Conservation (phyloP, 2,113 vertebrate genomes). For the Craseonycteris thonglongyai region DNA sequence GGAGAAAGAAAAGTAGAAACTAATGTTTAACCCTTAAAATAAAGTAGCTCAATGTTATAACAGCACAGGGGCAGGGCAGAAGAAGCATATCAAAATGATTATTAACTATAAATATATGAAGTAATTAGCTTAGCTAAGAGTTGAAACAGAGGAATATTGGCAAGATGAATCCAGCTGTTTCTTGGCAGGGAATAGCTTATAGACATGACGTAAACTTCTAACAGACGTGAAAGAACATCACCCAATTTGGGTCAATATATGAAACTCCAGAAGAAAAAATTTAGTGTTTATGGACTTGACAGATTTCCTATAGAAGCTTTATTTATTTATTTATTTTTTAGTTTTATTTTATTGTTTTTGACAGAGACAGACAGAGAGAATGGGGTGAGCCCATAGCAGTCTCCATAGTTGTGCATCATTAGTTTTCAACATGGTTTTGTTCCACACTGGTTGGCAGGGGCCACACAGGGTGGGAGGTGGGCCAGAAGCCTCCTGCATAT, state of each 20-base stretch:
- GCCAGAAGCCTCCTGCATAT: too few relatives aligned
- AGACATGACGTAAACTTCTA: conserved; percentile 3
- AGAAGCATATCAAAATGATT: not conserved
- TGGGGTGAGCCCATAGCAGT: too few relatives aligned
- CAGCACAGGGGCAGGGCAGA: not conserved
- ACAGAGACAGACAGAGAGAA: too few relatives aligned
- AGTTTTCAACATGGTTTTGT: too few relatives aligned
- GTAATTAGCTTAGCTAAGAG: conserved; percentile 10
- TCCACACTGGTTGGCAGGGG: too few relatives aligned
- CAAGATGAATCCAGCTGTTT: not conserved
- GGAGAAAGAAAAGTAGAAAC: not conserved
- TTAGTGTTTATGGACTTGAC: not conserved
- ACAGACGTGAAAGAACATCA: not conserved
- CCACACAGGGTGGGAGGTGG: too few relatives aligned
- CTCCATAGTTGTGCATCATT: too few relatives aligned
- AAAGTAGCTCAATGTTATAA: not conserved
- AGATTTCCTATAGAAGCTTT: not conserved
- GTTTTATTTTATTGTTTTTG: too few relatives aligned
- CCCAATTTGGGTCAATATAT: not conserved
- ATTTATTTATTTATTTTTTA: too few relatives aligned
- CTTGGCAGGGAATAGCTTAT: not conserved
- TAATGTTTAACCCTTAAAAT: not conserved
- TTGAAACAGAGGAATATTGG: not conserved
- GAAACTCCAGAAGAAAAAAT: conserved; percentile 22
- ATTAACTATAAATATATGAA: conserved; percentile 15